phyloP scores from a whole-genome alignment of 2,888 invertebrate genomes.

The Oscheius onirici region DNA sequence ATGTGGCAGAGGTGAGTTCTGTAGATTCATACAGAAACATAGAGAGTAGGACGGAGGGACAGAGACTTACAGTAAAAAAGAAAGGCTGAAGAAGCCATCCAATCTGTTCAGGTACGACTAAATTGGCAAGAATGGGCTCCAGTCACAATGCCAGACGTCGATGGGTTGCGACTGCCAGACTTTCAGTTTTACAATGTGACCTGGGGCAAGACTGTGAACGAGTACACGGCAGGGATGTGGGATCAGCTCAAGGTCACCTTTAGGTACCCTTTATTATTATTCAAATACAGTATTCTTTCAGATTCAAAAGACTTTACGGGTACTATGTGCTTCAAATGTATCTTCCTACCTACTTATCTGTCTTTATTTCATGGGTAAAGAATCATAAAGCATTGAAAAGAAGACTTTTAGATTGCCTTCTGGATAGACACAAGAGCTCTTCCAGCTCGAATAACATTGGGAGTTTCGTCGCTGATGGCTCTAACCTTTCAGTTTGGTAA shows the following conservation, averaged over 20 bases:
- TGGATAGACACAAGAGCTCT: constrained; percentile 70
- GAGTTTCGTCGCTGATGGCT: constrained; percentile 70
- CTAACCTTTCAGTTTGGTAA: constrained; percentile 71
- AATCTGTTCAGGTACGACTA: constrained; percentile 49
- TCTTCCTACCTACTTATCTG: constrained; percentile 68
- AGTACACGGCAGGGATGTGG: constrained; percentile 70
- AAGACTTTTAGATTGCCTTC: constrained; percentile 61
- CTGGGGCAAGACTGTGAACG: constrained; percentile 59
- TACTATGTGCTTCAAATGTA: constrained; percentile 71
- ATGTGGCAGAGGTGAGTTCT: constrained; percentile 61
- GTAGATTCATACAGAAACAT: background rate
- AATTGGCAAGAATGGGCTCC: constrained; percentile 69
- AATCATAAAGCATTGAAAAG: background rate
- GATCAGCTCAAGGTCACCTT: constrained; percentile 70
- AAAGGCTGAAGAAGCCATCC: background rate
- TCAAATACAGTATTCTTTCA: constrained; percentile 34
- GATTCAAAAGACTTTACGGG: constrained; percentile 70
- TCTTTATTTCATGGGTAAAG: constrained; percentile 60
- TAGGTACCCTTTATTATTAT: constrained; percentile 38
- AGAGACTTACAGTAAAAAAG: no score
- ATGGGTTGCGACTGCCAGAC: constrained; percentile 65
- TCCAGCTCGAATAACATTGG: constrained; percentile 70
- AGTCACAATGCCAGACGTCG: constrained; percentile 67
- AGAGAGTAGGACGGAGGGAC: no score
- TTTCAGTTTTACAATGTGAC: constrained; percentile 69